A percentile compares a stretch with the other conserved stretches of the same genome.
Conservation (phyloP, 2,888 invertebrate genomes). For the Agrotis exclamationis region DNA sequence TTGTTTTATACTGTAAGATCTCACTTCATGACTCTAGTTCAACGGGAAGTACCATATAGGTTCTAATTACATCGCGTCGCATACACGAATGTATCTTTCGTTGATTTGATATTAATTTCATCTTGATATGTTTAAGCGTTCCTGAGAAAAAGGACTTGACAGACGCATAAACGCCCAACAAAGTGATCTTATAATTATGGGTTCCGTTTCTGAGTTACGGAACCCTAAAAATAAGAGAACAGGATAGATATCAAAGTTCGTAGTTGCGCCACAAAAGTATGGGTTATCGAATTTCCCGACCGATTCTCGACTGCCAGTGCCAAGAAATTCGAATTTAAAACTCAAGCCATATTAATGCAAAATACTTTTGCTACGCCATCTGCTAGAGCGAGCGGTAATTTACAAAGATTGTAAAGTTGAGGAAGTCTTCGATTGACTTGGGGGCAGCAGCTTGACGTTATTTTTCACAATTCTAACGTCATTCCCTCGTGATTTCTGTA, state of each 20-base stretch:
- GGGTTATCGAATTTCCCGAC: constrained; percentile 60
- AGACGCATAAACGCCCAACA: no score
- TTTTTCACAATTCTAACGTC: constrained; percentile 26
- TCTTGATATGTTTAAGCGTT: no score
- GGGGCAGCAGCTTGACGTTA: constrained; percentile 28
- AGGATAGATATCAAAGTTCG: constrained; percentile 54
- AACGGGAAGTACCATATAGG: no score
- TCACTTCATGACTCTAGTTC: no score
- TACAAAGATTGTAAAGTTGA: constrained; percentile 57
- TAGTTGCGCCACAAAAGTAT: constrained; percentile 56
- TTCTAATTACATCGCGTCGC: no score
- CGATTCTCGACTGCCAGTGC: constrained; percentile 54
- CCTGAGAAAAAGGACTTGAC: no score
- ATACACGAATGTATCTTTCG: no score
- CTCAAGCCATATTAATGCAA: constrained; percentile 64
- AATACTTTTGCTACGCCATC: constrained; percentile 63
- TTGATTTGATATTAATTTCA: no score
- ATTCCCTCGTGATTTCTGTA: constrained; percentile 28
- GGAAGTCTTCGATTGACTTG: constrained; percentile 40
- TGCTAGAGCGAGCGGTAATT: constrained; percentile 54
- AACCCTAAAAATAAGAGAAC: not conserved
- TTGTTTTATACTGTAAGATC: no score
- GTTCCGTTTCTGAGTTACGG: no score
- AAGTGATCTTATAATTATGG: no score
- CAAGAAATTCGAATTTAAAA: constrained; percentile 68